Evolutionary conservation across 2,797 vertebrate species (phyloP).

Genomic region (Malacoraja senta): DNA sequence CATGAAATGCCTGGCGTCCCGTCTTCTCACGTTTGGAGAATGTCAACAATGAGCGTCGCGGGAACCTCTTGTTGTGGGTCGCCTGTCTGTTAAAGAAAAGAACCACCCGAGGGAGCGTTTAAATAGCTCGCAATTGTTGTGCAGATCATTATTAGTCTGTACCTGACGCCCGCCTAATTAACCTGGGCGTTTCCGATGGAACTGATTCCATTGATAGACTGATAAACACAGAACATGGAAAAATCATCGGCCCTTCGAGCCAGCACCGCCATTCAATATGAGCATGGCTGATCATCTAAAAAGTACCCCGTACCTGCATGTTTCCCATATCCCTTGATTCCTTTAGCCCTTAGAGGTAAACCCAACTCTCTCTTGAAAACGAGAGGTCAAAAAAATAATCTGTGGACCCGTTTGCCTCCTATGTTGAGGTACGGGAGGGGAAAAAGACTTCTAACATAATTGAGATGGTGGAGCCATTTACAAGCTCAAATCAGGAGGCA

Average conservation of each 20-base stretch:
- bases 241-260: no score
- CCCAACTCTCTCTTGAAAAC: no score
- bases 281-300: no score
- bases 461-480: background rate
- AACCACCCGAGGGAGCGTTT: background rate
- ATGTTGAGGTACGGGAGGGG: no score
- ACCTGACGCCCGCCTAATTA: constrained; percentile 36
- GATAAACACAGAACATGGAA: no score
- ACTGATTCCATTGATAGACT: background rate
- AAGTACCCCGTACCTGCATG: no score
- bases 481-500: background rate
- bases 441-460: background rate
- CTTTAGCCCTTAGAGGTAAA: no score
- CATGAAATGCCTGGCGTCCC: constrained; percentile 16
- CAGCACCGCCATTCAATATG: no score
- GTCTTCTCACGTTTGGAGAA: background rate
- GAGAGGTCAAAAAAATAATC: background rate
- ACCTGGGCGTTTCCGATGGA: constrained; percentile 23
- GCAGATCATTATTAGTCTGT: background rate
- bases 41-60: background rate
- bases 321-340: no score
- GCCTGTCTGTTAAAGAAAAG: background rate
- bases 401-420: background rate
- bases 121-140: constrained; percentile 20
- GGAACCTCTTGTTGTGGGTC: constrained; percentile 3